Evolutionary conservation across 2,888 invertebrate species (phyloP).

Genomic region (Boloria euphrosyne): DNA sequence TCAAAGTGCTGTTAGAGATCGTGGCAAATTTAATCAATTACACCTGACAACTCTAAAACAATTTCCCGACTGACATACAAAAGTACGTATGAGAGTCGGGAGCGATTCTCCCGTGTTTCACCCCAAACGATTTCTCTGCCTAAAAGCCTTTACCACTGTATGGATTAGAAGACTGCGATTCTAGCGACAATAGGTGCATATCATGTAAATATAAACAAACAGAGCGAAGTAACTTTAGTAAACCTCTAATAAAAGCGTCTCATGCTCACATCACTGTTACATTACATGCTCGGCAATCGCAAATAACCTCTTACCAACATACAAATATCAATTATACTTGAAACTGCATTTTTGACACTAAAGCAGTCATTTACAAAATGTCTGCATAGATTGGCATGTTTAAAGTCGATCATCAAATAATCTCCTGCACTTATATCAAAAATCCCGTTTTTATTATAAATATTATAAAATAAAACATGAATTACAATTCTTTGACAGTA

Average conservation of each 20-base stretch:
- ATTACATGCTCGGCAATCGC: conserved; percentile 54
- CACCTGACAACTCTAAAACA: too few relatives aligned
- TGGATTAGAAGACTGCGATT: background rate
- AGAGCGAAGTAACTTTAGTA: conserved; percentile 58
- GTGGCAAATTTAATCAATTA: too few relatives aligned
- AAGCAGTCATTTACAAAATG: conserved; percentile 12
- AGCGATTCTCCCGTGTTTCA: too few relatives aligned
- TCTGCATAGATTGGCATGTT: background rate
- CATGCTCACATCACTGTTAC: conserved; percentile 67
- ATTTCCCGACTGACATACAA: too few relatives aligned
- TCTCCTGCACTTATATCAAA: background rate
- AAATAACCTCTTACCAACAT: conserved; percentile 45
- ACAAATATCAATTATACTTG: conserved; percentile 48
- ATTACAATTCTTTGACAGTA: too few relatives aligned
- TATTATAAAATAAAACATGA: too few relatives aligned
- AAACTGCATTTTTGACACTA: conserved; percentile 59
- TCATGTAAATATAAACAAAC: conserved; percentile 47
- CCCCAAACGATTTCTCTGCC: background rate
- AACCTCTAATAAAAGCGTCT: conserved; percentile 71
- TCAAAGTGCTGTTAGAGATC: too few relatives aligned
- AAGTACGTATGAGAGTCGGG: too few relatives aligned
- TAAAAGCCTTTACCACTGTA: too few relatives aligned
- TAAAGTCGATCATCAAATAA: background rate
- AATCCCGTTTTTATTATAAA: background rate
- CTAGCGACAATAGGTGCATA: conserved; percentile 2